These are phyloP conservation scores for Gasteruption jaculator DNA, from an alignment of 2,888 invertebrate genomes.

Conservation along the genomic window DNA sequence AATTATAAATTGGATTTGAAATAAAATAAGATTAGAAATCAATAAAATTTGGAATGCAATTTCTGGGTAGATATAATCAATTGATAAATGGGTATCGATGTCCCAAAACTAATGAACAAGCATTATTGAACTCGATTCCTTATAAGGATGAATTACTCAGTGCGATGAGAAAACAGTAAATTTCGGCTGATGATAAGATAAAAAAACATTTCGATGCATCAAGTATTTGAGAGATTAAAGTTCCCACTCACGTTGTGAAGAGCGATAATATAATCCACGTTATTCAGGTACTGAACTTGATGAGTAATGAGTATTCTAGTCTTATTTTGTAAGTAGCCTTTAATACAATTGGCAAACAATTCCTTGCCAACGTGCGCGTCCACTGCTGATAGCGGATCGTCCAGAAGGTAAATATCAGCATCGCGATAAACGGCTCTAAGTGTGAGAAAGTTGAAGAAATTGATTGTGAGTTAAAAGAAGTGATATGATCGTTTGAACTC, in stretches of 20 bases:
- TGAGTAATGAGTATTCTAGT: conserved; percentile 79
- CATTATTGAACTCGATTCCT: too few species aligned
- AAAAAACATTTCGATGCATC: neutral
- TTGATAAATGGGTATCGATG: too few species aligned
- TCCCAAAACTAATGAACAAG: too few species aligned
- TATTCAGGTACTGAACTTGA: conserved; percentile 72
- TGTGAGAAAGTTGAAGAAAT: neutral
- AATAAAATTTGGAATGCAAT: too few species aligned
- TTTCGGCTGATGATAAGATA: too few species aligned
- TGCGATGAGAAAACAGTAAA: too few species aligned
- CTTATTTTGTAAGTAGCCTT: conserved; percentile 60
- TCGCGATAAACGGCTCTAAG: conserved; percentile 69
- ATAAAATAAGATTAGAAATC: too few species aligned
- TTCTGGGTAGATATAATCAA: too few species aligned
- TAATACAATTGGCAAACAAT: conserved; percentile 71
- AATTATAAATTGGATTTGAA: too few species aligned
- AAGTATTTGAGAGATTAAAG: conserved; percentile 15
- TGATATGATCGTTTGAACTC: neutral
- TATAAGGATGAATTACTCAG: too few species aligned
- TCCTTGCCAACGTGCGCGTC: conserved; percentile 74
- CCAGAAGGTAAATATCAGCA: conserved; percentile 72
- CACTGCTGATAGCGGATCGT: conserved; percentile 77
- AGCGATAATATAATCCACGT: conserved; percentile 63
- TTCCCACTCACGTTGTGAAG: conserved; percentile 60
- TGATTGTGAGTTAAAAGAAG: conserved; percentile 5